phyloP scores from a whole-genome alignment of 2,888 invertebrate species.

The Ectropis crepuscularia region DNA sequence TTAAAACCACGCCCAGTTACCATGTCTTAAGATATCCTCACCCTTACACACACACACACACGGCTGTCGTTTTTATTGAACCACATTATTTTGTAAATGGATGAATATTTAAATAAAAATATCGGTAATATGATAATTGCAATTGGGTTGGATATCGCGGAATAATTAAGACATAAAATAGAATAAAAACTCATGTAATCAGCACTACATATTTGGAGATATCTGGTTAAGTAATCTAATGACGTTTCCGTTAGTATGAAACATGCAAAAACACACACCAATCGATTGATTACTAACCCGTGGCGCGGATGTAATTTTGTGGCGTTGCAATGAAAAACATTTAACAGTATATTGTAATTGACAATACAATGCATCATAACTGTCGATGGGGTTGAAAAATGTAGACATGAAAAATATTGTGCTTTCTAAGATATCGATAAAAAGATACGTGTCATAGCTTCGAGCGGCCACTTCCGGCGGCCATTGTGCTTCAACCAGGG shows the following conservation, averaged over 20 bases:
- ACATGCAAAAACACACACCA: conserved; percentile 4
- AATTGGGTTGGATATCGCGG: conserved; percentile 21
- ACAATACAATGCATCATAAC: conserved; percentile 43
- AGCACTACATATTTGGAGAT: conserved; percentile 14
- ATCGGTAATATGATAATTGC: conserved; percentile 25
- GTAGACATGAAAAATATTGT: conserved; percentile 78
- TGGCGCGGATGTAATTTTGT: conserved; percentile 4
- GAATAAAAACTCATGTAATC: conserved; percentile 9
- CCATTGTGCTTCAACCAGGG: conserved; percentile 78
- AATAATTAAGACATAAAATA: conserved; percentile 22
- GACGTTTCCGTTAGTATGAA: conserved; percentile 17
- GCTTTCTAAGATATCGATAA: conserved; percentile 82
- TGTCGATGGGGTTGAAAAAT: conserved; percentile 70
- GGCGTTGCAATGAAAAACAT: conserved; percentile 1
- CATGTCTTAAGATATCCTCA: conserved; percentile 4
- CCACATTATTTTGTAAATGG: conserved; percentile 27
- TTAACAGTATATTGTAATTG: conserved; percentile 18
- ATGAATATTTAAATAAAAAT: conserved; percentile 18
- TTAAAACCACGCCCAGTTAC: conserved; percentile 45
- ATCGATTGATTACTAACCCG: neutral
- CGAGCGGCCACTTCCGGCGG: conserved; percentile 82
- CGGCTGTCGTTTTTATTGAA: conserved; percentile 17
- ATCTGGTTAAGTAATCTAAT: neutral
- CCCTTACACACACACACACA: conserved; percentile 16
- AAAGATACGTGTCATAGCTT: conserved; percentile 83